Evolutionary conservation across 2,888 invertebrate genomes (phyloP).

Genomic region (Hyppa rectilinea): DNA sequence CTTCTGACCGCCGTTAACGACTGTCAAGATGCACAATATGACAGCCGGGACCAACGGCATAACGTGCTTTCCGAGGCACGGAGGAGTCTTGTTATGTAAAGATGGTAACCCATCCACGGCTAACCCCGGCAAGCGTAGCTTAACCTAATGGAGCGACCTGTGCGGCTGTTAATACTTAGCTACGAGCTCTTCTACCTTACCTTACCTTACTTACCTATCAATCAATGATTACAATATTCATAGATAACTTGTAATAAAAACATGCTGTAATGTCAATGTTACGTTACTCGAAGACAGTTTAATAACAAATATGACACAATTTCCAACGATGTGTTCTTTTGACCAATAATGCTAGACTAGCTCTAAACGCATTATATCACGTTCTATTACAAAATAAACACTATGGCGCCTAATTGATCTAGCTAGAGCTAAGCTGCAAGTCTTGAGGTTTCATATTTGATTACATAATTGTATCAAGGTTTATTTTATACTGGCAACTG

Average conservation of each 20-base stretch:
- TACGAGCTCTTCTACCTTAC: too few relatives aligned
- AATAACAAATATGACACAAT: slow-evolving; percentile 13
- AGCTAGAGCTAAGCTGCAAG: neutral
- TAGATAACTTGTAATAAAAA: slow-evolving; percentile 29
- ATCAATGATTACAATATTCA: slow-evolving; percentile 21
- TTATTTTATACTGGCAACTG: slow-evolving; percentile 4
- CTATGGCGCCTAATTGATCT: slow-evolving; percentile 20
- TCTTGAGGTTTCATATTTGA: slow-evolving; percentile 35
- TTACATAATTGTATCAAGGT: slow-evolving; percentile 8
- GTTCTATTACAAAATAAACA: slow-evolving; percentile 50
- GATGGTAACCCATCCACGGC: too few relatives aligned
- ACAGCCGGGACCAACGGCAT: too few relatives aligned
- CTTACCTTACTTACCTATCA: slow-evolving; percentile 25
- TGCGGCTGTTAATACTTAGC: too few relatives aligned
- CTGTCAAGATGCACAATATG: too few relatives aligned
- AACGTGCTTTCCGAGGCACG: too few relatives aligned
- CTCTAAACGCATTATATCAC: slow-evolving; percentile 35
- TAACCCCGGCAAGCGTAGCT: too few relatives aligned
- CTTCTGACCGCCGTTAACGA: too few relatives aligned
- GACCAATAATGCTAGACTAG: slow-evolving; percentile 25
- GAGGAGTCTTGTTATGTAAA: too few relatives aligned
- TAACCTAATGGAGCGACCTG: too few relatives aligned
- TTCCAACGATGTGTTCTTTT: slow-evolving; percentile 16
- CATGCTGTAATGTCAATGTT: slow-evolving; percentile 39
- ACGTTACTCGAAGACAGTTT: slow-evolving; percentile 14